phyloP scores from a whole-genome alignment of 92 coral and sea anemone species.

The Epizoanthus ramosus region DNA sequence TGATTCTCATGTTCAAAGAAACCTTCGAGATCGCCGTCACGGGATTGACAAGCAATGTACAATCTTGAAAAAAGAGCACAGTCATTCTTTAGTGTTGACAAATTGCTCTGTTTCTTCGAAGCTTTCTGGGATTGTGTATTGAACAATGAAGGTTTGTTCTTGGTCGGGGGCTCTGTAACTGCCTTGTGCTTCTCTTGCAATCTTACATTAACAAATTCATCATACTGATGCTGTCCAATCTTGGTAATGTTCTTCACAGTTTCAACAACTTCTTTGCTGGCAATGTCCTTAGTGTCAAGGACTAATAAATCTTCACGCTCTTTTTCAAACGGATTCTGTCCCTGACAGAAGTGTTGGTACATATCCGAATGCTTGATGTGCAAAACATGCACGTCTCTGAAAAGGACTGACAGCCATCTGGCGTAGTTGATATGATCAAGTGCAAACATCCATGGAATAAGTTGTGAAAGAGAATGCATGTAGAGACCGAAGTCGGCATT shows the following conservation, averaged over 20 bases:
- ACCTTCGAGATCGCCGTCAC: conserved; percentile 59
- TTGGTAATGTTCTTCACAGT: conserved; percentile 47
- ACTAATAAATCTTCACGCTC: conserved; percentile 47
- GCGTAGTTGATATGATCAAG: conserved; percentile 31
- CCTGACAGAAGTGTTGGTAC: too few relatives aligned
- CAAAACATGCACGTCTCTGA: conserved; percentile 16
- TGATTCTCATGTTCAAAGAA: conserved; percentile 75
- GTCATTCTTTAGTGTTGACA: conserved; percentile 53
- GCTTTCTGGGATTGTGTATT: conserved; percentile 21
- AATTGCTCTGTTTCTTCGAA: conserved; percentile 21
- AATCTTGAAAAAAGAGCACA: conserved; percentile 61
- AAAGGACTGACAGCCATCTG: conserved; percentile 38
- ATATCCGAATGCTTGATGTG: conserved; percentile 16
- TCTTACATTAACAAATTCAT: conserved; percentile 45
- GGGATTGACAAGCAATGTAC: conserved; percentile 64
- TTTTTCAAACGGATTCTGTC: conserved; percentile 66
- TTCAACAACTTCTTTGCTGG: conserved; percentile 29
- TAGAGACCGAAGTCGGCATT: conserved; percentile 26
- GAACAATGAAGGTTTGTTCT: conserved; percentile 62
- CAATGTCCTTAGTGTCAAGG: conserved; percentile 65
- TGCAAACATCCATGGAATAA: conserved; percentile 33
- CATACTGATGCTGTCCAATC: conserved; percentile 55
- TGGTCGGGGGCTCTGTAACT: conserved; percentile 52
- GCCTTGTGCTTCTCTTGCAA: conserved; percentile 44
- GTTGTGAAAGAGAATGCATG: conserved; percentile 13